These are phyloP conservation scores for Coilia nasus DNA, from an alignment of 2,797 vertebrate genomes.

Conservation along the genomic window DNA sequence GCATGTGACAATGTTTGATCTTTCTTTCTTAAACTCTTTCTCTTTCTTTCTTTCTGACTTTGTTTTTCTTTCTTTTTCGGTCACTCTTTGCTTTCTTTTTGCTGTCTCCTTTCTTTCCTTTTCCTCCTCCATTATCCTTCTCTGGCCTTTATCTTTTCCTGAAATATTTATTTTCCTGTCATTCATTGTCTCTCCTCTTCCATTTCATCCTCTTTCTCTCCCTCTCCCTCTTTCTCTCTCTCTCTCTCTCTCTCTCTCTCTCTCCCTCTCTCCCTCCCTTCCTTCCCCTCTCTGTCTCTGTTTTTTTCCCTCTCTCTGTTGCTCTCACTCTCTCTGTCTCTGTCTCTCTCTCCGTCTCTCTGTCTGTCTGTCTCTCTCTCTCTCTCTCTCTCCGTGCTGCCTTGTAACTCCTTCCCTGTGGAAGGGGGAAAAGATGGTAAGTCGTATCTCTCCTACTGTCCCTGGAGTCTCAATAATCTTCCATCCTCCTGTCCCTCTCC, in stretches of 20 bases:
- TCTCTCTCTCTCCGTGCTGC: neutral
- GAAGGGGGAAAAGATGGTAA: neutral
- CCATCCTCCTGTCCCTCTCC: too few species aligned
- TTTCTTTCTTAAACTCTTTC: neutral
- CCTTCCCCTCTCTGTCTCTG: neutral
- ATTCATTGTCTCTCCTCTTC: neutral
- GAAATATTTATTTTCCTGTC: too few species aligned
- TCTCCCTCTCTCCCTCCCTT: conserved; percentile 36
- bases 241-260: conserved; percentile 51
- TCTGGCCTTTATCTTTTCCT: too few species aligned
- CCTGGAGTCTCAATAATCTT: neutral
- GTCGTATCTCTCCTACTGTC: neutral
- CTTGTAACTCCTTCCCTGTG: neutral
- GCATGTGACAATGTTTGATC: neutral
- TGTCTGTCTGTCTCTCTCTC: neutral
- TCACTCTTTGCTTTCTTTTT: too few species aligned
- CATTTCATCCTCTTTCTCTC: neutral
- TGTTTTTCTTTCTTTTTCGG: too few species aligned
- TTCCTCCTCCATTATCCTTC: too few species aligned
- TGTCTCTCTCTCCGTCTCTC: neutral
- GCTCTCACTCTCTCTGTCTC: neutral
- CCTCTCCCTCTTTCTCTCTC: neutral
- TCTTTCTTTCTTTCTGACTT: too few species aligned
- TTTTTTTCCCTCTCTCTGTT: neutral
- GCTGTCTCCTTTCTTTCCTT: too few species aligned